Evolutionary conservation across 1,140 invertebrate genomes (phyloP), one percentile per base, ranked within the genome.

Genomic region (Eubasilissa regina): DNA sequence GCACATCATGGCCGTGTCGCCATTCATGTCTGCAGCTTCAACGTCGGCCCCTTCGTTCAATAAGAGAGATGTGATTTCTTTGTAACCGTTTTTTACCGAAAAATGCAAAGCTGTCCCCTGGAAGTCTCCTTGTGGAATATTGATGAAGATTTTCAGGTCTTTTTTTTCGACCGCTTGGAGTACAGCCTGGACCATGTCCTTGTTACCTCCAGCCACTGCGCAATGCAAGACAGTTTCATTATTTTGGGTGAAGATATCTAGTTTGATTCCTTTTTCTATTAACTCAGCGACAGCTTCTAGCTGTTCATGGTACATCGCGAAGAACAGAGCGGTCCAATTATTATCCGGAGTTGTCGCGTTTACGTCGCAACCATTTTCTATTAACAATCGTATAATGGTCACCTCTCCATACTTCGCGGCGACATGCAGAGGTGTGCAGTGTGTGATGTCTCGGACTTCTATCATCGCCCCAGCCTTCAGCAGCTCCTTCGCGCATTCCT

Each of bases 171-270:
- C 17, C 9, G 15, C 21, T 19, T 15, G 17, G 17, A 58, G 55
- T 11, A 58, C 21, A 19, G 21, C 9, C 21, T 58, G 55, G 10
- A 58, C 55, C 11, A 58, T 58, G n/a, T 58, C 21, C 21, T 21
- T 58, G 17, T 19, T 19, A 15, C 21, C 55, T 58, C 17, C 21
- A 58, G 55, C 55, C 4, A 58, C 55, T 3, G 55, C 55, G 9
- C 55, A 58, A 15, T 58, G 55, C 17, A 58, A 58, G 21, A 15
- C 21, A 3, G 55, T 58, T 58, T 58, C 55, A 21, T 58, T 58
- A 21, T 58, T 58, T 19, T 8, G 17, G 55, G 15, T 58, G 7
- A 58, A 15, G 7, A 58, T 56, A 21, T 58, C 55, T 10, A 58
- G 13, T 58, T 58, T 58, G 55, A 15, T 21, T 21, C 21, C 55